Base-by-base conservation (phyloP, 2,797 vertebrate genomes). In the Chloroceryle inda region DNA sequence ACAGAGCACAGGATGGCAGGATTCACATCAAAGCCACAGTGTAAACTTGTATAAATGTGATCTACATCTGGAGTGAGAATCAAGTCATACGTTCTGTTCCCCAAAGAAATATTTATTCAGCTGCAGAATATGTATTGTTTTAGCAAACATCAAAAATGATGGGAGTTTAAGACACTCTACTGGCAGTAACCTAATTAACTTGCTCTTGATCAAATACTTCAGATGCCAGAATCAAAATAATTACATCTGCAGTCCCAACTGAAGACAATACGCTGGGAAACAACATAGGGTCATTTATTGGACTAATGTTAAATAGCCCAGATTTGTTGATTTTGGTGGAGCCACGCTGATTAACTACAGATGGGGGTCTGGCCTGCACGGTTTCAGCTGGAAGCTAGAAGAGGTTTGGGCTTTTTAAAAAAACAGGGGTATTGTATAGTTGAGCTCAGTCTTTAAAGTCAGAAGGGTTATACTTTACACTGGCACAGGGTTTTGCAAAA, bases 21-120 rank as follows among this genome's bases (percentile, higher is more conserved):
- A 83, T 88, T 94, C 81, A 85, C 83, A 87, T 89, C 68, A 94
- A 96, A 97, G 84, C 52, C 86, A 26, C 52, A n/a, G 61, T 89
- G 75, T 75, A 89, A 77, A 81, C 93, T 95, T 80, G 37, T 94
- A 38, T 83, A 80, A 91, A 89, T 64, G 75, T 9, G 5, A 21
- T 88, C 75, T 83, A 77, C 68, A 62, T 95, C 92, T 94, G 84
- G 75, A 92, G 64, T 24, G 82, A 94, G 84, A 91, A 92, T 56
- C 40, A 49, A 59, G 80, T 92, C 91, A 9, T 92, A 53, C 3
- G 3, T 81, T 81, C 27, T 3, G 0, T 55, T 94, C 64, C 64
- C 53, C 58, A 29, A 92, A 94, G 68, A 94, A 96, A 68, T 94
- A 72, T 93, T 95, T 93, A 85, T 68, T 95, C 89, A 95, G 81